Conservation (phyloP, 2,113 vertebrate species). For the Myotis yumanensis region DNA sequence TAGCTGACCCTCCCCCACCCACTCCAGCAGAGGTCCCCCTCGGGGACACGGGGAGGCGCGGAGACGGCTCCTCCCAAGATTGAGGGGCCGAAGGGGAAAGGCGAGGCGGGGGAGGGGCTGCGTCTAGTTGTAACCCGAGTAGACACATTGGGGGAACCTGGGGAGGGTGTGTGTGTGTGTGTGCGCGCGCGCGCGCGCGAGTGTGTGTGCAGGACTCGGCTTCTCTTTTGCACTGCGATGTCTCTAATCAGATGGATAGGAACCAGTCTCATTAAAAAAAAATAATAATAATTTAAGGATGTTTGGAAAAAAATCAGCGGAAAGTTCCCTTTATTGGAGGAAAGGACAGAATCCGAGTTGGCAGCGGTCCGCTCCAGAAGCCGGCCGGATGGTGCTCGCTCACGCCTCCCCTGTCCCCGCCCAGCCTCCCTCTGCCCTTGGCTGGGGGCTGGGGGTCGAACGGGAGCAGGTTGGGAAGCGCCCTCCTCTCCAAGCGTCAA, state of each 20-base stretch:
- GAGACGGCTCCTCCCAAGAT: background rate
- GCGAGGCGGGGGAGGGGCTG: constrained; percentile 48
- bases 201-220: background rate
- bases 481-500: background rate
- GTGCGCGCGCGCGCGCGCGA: fast-evolving
- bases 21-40: background rate
- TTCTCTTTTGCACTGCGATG: background rate
- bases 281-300: background rate
- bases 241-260: background rate
- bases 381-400: background rate
- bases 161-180: background rate
- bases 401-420: too few relatives aligned
- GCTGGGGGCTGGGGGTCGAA: background rate
- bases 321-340: constrained; percentile 66
- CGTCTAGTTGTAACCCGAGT: constrained; percentile 44
- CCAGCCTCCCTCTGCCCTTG: background rate
- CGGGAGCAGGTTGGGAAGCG: background rate
- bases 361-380: background rate
- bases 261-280: constrained; percentile 17
- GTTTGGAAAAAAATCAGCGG: background rate
- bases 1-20: constrained; percentile 24
- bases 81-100: background rate
- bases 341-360: constrained; percentile 23
- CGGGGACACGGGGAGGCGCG: constrained; percentile 40
- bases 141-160: background rate